Evolutionary conservation across 2,797 vertebrate genomes (phyloP).

Genomic region (Gymnothorax reevesii): DNA sequence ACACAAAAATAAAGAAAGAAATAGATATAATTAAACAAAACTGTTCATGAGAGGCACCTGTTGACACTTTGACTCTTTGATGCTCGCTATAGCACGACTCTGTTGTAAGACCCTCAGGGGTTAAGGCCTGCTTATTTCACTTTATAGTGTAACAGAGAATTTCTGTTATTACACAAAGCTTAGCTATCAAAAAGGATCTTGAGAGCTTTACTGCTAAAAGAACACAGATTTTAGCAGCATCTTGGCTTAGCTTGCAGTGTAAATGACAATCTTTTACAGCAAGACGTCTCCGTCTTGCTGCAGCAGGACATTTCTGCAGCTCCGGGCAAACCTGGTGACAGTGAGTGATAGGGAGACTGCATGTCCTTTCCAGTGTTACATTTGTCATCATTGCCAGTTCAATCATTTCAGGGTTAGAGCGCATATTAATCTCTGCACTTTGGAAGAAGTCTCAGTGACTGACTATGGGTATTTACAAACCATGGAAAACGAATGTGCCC

Average conservation of each 20-base stretch:
- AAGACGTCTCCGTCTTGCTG: background rate
- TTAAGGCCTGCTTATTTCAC: no score
- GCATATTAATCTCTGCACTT: conserved; percentile 67
- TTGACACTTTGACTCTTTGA: no score
- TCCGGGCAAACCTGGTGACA: conserved; percentile 56
- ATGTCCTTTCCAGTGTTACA: conserved; percentile 60
- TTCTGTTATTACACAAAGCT: no score
- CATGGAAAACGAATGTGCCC: conserved; percentile 58
- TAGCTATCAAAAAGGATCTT: no score
- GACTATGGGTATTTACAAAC: conserved; percentile 67
- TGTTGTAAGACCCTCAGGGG: no score
- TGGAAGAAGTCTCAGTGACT: conserved; percentile 56
- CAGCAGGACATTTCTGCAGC: conserved; percentile 25
- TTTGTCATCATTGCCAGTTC: conserved; percentile 69
- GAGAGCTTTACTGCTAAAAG: background rate
- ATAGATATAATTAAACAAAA: no score
- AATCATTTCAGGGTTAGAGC: conserved; percentile 70
- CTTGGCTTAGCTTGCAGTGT: background rate
- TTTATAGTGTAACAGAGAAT: no score
- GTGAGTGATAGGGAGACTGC: conserved; percentile 60
- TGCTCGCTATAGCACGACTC: no score
- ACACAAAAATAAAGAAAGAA: no score
- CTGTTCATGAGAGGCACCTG: no score
- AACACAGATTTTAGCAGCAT: background rate
- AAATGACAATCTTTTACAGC: background rate